A percentile compares a stretch with the other conserved stretches of the same genome.
Conservation (phyloP, 1,140 invertebrate genomes). For the Panagrolaimus sp. region DNA sequence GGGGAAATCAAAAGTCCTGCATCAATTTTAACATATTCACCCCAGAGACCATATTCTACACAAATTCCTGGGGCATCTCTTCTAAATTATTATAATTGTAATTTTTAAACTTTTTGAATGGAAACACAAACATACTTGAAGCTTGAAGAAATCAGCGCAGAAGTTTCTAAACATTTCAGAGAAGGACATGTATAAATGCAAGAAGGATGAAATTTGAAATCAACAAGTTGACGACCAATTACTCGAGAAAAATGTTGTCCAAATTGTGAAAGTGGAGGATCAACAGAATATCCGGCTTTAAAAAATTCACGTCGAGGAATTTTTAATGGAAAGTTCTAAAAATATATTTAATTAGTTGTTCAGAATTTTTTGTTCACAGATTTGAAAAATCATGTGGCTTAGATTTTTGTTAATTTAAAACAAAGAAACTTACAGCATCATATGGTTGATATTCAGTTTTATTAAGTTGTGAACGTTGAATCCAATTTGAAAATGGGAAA, state of each 20-base stretch:
- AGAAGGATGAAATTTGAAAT: neutral
- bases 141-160: neutral
- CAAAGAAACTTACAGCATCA: constrained; percentile 1
- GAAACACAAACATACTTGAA: no score
- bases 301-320: neutral
- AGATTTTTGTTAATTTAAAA: no score
- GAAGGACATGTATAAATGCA: neutral
- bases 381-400: neutral
- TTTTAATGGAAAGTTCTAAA: neutral
- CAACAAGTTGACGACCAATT: neutral
- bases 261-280: constrained; percentile 10
- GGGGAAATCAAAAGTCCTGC: neutral
- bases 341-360: neutral
- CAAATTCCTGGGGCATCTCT: neutral
- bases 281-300: neutral
- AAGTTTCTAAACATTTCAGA: constrained; percentile 1
- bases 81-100: no score
- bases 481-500: neutral
- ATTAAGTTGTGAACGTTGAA: neutral
- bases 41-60: constrained; percentile 7
- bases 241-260: neutral
- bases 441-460: neutral
- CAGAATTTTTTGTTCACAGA: no score
- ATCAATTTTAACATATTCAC: neutral
- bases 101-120: no score